Evolutionary conservation across 2,888 invertebrate genomes (phyloP).

Genomic region (Orthosia gracilis): DNA sequence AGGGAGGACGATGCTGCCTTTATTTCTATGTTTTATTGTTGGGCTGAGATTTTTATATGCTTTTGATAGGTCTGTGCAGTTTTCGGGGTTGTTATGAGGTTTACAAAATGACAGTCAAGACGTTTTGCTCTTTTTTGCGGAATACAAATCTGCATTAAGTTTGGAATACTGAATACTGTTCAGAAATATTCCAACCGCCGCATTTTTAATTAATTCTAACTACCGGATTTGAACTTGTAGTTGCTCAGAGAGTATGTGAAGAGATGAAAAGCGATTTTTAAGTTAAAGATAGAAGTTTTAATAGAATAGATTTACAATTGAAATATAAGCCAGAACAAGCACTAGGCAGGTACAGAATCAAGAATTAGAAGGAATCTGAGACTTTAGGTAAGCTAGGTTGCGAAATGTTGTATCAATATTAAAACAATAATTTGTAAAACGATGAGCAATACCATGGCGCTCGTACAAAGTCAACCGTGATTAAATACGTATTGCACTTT

Average conservation of each 20-base stretch:
- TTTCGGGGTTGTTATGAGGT: not conserved
- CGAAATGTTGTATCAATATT: no score
- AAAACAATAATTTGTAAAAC: constrained; percentile 31
- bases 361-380: no score
- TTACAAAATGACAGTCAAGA: no score
- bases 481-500: constrained; percentile 61
- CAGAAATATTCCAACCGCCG: not conserved
- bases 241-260: no score
- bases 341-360: no score
- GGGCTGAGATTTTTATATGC: constrained; percentile 13
- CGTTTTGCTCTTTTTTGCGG: not conserved
- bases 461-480: constrained; percentile 28
- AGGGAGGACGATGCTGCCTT: constrained; percentile 27
- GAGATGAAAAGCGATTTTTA: no score
- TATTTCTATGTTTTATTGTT: constrained; percentile 31
- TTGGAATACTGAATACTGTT: not conserved
- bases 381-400: no score
- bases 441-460: constrained; percentile 8
- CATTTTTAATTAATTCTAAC: no score
- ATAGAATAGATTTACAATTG: no score
- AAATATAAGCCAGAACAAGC: no score
- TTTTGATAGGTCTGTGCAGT: not conserved
- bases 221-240: no score
- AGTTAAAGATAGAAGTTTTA: no score
- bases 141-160: not conserved